Evolutionary conservation across 2,888 invertebrate genomes (phyloP), one percentile per base, ranked within the genome.

Genomic region (Synanthedon andrenaeformis): DNA sequence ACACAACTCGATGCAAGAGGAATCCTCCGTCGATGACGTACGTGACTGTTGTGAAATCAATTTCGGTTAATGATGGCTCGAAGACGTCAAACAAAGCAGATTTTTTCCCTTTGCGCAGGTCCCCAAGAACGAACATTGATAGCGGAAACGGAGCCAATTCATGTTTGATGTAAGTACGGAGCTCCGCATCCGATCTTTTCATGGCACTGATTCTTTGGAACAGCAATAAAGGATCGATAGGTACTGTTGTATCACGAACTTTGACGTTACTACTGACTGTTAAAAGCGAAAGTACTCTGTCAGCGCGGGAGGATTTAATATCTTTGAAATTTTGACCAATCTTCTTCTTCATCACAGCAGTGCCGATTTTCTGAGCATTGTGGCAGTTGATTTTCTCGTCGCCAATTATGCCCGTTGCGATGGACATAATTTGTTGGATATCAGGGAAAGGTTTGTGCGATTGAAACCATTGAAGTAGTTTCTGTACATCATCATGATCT

Each of bases 1-100:
- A 64, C 55, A 64, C 62, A 52, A 62, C 64, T 14, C 56, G 59
- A 41, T 63, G 63, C 58, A 64, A 42, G 57, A 63, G 41, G 35
- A 55, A 64, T 61, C 63, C 64, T 57, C 64, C 64, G 51, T 65
- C 65, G 52, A 64, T 65, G 28, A 64, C 59, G 60, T 59, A 63
- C 11, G 60, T 59, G 3, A 59, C 51, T 57, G 60, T 63, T 41
- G 56, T 53, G 49, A 53, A 52, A 41, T 57, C 28, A 52, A 56
- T 52, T 56, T 65, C 59, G 53, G 55, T 17, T 41, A 59, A 61
- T 17, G 61, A 52, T 8, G n/a, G 49, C 56, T 61, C 28, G 59
- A 68, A 66, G 50, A 59, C 60, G 60, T 66, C 59, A 52, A 62
- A 64, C 58, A 67, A 51, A 2, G 60, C 51, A 2, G 63, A 63